Percentiles rank a stretch among this genome's conserved stretches.
phyloP scores from a whole-genome alignment of 2,888 invertebrate species.

The Ophioninae sp. region DNA sequence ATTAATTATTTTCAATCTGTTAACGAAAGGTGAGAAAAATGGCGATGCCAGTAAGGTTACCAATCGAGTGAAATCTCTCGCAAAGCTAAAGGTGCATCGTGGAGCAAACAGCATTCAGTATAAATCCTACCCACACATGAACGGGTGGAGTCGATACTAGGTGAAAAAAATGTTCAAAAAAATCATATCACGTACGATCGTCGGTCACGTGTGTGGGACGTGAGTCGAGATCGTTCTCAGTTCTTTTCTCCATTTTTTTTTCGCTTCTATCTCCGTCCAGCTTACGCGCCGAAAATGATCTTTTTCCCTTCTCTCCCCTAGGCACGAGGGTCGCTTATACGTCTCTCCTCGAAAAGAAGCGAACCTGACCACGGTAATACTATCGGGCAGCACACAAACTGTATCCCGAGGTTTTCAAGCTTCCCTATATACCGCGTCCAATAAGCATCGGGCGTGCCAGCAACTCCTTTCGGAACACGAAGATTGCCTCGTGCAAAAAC shows the following conservation, averaged over 20 bases:
- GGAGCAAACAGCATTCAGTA: slow-evolving; percentile 4
- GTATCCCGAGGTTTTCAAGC: slow-evolving; percentile 55
- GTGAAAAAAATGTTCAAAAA: slow-evolving; percentile 41
- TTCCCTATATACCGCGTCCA: slow-evolving; percentile 59
- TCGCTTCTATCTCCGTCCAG: slow-evolving; percentile 23
- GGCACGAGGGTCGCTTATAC: slow-evolving; percentile 29
- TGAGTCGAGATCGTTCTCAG: slow-evolving; percentile 55
- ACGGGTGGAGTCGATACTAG: not conserved
- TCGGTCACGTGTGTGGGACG: slow-evolving; percentile 69
- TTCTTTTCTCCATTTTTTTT: slow-evolving; percentile 39
- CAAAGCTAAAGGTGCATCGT: slow-evolving; percentile 22
- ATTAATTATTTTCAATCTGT: not conserved
- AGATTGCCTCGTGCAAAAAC: slow-evolving; percentile 55
- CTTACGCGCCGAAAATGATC: slow-evolving; percentile 51
- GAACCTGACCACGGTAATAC: slow-evolving; percentile 41
- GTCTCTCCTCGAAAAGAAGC: not conserved
- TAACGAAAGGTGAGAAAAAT: not conserved
- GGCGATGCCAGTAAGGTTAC: not conserved
- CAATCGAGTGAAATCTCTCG: slow-evolving; percentile 6
- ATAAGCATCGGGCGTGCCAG: slow-evolving; percentile 57
- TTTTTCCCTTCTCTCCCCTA: slow-evolving; percentile 56
- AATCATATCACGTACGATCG: slow-evolving; percentile 68
- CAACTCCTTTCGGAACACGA: slow-evolving; percentile 23
- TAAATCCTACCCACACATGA: slow-evolving; percentile 6
- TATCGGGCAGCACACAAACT: slow-evolving; percentile 18